Percentiles rank a stretch among this genome's conserved stretches.
phyloP scores from a whole-genome alignment of 2,888 invertebrate species.

The Xestoiulus laeticollis region DNA sequence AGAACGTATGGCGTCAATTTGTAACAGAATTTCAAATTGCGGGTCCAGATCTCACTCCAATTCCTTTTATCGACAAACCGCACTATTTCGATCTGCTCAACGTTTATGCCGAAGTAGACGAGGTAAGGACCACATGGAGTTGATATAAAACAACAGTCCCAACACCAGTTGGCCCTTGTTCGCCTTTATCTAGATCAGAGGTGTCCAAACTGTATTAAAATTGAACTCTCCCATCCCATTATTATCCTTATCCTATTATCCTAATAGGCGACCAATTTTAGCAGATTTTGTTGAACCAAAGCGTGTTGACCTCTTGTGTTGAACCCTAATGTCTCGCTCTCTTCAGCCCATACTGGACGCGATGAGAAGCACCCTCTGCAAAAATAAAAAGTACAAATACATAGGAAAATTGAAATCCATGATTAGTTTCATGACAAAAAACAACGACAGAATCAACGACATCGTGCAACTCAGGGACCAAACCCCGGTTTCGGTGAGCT shows the following conservation, averaged over 20 bases:
- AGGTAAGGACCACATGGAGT: too few species aligned
- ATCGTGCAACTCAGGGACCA: not conserved
- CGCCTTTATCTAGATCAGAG: too few species aligned
- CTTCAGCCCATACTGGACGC: not conserved
- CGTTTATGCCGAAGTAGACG: conserved; percentile 44
- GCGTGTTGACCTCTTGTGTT: too few species aligned
- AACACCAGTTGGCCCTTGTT: too few species aligned
- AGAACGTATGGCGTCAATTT: not conserved
- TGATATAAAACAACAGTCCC: too few species aligned
- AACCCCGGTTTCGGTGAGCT: not conserved
- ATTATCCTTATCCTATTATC: too few species aligned
- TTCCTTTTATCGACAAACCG: conserved; percentile 46
- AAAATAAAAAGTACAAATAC: not conserved
- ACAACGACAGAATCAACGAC: not conserved
- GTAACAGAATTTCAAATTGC: not conserved
- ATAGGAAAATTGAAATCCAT: not conserved
- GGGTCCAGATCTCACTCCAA: not conserved
- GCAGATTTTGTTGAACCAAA: too few species aligned
- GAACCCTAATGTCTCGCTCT: not conserved
- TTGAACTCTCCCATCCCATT: too few species aligned
- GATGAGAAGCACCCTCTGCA: not conserved
- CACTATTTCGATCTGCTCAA: conserved; percentile 50
- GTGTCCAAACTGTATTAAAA: too few species aligned
- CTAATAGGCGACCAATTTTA: too few species aligned
- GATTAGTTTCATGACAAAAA: not conserved